Evolutionary conservation across 2,113 vertebrate genomes (phyloP).

Genomic region (Acanthochromis polyacanthus): DNA sequence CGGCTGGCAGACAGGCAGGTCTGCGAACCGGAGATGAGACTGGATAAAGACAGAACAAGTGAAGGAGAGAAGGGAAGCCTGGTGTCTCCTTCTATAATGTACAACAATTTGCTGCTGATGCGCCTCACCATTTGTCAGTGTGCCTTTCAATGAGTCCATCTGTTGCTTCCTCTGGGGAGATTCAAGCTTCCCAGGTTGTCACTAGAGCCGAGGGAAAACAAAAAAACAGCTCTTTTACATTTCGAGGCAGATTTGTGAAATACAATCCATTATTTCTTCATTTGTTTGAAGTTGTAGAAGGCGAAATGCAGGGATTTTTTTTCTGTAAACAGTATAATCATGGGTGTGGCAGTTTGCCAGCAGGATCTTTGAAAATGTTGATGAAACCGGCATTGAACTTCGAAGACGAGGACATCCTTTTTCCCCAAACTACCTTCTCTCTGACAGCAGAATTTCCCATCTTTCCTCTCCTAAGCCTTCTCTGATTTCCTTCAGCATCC

Average conservation of each 20-base stretch:
- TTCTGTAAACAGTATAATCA: too few relatives aligned
- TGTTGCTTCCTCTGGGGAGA: background rate
- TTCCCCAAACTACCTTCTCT: conserved; percentile 5
- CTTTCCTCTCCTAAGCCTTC: conserved; percentile 9
- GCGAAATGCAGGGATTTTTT: too few relatives aligned
- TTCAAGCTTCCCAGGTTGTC: background rate
- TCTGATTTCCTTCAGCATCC: background rate
- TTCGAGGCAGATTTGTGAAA: conserved; percentile 2
- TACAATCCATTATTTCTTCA: background rate
- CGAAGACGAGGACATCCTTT: background rate
- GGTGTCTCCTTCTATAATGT: conserved; percentile 8
- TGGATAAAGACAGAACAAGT: conserved; percentile 28
- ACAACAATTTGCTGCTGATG: background rate
- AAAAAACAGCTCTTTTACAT: background rate
- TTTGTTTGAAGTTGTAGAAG: too few relatives aligned
- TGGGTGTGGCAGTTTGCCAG: background rate
- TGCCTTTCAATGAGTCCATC: conserved; percentile 25
- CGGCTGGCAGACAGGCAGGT: conserved; percentile 47
- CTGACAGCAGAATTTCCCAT: conserved; percentile 16
- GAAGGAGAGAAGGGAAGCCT: conserved; percentile 1
- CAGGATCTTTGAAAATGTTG: background rate
- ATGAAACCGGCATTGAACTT: background rate
- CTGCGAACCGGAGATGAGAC: conserved; percentile 18
- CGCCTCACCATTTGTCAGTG: conserved; percentile 21
- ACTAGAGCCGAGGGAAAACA: background rate